Evolutionary conservation across 2,888 invertebrate species (phyloP), one percentile per base, ranked within the genome.

Genomic region (Dioctria rufipes): DNA sequence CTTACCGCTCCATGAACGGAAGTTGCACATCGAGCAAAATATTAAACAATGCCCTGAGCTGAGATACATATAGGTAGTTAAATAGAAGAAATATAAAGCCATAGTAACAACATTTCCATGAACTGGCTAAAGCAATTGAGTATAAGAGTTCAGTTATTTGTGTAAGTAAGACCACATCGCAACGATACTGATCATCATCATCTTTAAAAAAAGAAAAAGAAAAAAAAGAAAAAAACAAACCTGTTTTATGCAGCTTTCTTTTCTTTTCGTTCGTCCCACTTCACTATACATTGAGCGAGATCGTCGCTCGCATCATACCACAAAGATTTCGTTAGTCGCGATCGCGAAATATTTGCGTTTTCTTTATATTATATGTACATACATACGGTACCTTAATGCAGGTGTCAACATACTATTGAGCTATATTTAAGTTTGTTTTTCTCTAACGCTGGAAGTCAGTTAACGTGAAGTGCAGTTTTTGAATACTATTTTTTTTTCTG

Each of bases 191-290:
- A 54, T 40, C 73, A 58, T 73, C 77, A 54, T 40, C 73, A 58
- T 73, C 77, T 77, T 37, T 46, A 77, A 37, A 49, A n/a, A n/a
- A n/a, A n/a, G n/a, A n/a, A n/a, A n/a, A n/a, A n/a, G n/a, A n/a
- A n/a, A n/a, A n/a, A n/a, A 25, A 25, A 25, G 25, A 25, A 25
- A 25, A 25, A 25, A 25, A 25, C 25, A 77, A 77, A 77, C 77
- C 77, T 63, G 77, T 77, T 77, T 77, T 3, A 39, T 5, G 49
- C 77, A 11, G 63, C 61, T 77, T 77, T 77, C 77, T 63, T 63
- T 77, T 77, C 77, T 61, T 77, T 46, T 77, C 63, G 49, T 77
- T 77, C 63, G 77, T 77, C 77, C 77, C 77, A 77, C 77, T 77
- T 77, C 63, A 77, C 73, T 73, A 73, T 40, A 42, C 25, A 25